Percentiles rank a stretch among this genome's conserved stretches.
phyloP scores from a whole-genome alignment of 1,140 invertebrate species.

The Macrostomum lignano region DNA sequence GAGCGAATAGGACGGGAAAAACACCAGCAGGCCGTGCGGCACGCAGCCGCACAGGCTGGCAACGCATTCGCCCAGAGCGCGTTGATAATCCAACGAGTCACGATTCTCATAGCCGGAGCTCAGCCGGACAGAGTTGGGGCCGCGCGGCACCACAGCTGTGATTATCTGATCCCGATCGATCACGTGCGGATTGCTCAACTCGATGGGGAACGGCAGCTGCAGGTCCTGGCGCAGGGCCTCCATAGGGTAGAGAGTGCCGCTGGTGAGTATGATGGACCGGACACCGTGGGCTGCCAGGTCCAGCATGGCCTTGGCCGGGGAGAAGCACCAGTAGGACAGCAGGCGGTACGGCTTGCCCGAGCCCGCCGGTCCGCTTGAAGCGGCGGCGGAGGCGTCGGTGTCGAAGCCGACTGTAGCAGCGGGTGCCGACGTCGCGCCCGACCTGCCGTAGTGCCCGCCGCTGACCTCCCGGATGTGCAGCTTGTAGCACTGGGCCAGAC shows the following conservation, averaged over 20 bases:
- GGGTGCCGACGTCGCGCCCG: no score
- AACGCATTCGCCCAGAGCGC: slow-evolving; percentile 9
- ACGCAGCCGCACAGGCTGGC: slow-evolving; percentile 39
- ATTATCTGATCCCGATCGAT: slow-evolving; percentile 53
- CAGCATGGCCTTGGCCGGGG: slow-evolving; percentile 55
- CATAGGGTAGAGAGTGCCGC: slow-evolving; percentile 73
- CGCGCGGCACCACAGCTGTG: slow-evolving; percentile 39
- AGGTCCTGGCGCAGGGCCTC: slow-evolving; percentile 61
- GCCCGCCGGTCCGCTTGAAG: no score
- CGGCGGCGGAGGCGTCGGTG: no score
- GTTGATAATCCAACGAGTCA: slow-evolving; percentile 18
- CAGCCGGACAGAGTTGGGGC: slow-evolving; percentile 45
- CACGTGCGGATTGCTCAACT: slow-evolving; percentile 72
- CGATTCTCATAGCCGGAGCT: slow-evolving; percentile 63
- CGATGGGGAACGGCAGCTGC: slow-evolving; percentile 41
- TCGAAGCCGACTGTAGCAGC: no score
- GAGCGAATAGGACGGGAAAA: slow-evolving; percentile 81
- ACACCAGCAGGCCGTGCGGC: slow-evolving; percentile 73
- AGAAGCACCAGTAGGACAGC: slow-evolving; percentile 82
- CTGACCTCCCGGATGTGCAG: no score
- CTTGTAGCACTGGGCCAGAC: no score
- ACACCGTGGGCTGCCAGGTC: slow-evolving; percentile 46
- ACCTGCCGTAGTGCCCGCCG: no score
- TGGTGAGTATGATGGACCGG: slow-evolving; percentile 62
- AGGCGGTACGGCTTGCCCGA: background rate